Evolutionary conservation across 2,888 invertebrate genomes (phyloP).

Genomic region (Tetranychus piercei): DNA sequence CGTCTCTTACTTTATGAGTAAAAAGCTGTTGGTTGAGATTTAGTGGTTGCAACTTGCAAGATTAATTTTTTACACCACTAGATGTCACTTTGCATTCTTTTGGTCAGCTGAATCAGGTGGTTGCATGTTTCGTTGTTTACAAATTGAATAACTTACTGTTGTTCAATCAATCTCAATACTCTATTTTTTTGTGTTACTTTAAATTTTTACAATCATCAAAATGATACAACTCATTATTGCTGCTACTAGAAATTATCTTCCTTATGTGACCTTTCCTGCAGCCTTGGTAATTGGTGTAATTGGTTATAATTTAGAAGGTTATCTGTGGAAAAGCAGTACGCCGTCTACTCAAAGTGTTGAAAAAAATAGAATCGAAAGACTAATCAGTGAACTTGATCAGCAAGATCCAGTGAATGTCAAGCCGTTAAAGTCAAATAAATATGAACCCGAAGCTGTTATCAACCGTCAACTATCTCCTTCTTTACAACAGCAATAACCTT

Average conservation of each 20-base stretch:
- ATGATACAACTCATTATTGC: not conserved
- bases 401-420: constrained; percentile 41
- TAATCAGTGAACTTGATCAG: constrained; percentile 22
- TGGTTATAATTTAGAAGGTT: constrained; percentile 61
- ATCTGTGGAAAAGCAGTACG: constrained; percentile 22
- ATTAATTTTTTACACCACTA: no score
- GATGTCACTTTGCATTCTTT: no score
- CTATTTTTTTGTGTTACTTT: no score
- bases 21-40: no score
- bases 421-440: constrained; percentile 45
- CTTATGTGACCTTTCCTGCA: constrained; percentile 43
- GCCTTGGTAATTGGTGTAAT: constrained; percentile 61
- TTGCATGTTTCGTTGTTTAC: no score
- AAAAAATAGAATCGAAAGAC: constrained; percentile 23
- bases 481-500: not conserved
- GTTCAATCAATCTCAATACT: no score
- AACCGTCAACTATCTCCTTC: constrained; percentile 36
- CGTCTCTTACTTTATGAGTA: no score
- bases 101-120: no score
- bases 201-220: no score
- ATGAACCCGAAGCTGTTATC: constrained; percentile 37
- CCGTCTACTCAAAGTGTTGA: constrained; percentile 24
- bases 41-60: no score
- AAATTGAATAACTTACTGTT: no score
- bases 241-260: not conserved